Conservation (phyloP, 1,140 invertebrate genomes). For the Calliphora vicina region DNA sequence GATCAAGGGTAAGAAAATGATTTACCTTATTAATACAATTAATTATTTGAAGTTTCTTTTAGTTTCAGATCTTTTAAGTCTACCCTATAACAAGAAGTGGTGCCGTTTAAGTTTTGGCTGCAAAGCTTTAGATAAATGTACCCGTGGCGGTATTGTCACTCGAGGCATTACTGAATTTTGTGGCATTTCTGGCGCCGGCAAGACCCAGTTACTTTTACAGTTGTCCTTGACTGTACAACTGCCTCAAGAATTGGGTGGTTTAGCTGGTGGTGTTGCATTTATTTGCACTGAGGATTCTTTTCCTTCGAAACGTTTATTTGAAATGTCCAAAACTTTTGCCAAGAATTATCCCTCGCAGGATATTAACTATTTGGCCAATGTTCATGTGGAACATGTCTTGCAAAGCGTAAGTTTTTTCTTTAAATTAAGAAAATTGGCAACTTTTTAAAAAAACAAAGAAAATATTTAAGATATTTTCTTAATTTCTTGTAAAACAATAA, state of each 20-base stretch:
- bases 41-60: background rate
- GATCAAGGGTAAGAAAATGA: background rate
- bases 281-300: conserved; percentile 81
- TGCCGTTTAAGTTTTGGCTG: conserved; percentile 70
- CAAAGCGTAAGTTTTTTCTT: conserved; percentile 65
- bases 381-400: conserved; percentile 63
- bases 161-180: conserved; percentile 83
- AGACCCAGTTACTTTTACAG: conserved; percentile 86
- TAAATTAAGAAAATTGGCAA: background rate
- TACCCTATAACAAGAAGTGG: conserved; percentile 53
- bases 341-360: conserved; percentile 47
- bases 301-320: conserved; percentile 73
- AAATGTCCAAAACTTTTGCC: conserved; percentile 61
- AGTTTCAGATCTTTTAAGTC: conserved; percentile 40
- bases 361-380: conserved; percentile 53
- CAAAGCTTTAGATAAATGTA: conserved; percentile 67
- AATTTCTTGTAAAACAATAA: too few species aligned
- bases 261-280: conserved; percentile 71
- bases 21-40: background rate
- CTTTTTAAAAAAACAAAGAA: too few species aligned
- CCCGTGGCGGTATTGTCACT: conserved; percentile 76
- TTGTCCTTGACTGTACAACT: conserved; percentile 65
- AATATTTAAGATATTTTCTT: background rate
- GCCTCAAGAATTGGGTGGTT: conserved; percentile 51
- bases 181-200: conserved; percentile 83